phyloP scores from a whole-genome alignment of 2,888 invertebrate genomes.

The Caenorhabditis japonica region DNA sequence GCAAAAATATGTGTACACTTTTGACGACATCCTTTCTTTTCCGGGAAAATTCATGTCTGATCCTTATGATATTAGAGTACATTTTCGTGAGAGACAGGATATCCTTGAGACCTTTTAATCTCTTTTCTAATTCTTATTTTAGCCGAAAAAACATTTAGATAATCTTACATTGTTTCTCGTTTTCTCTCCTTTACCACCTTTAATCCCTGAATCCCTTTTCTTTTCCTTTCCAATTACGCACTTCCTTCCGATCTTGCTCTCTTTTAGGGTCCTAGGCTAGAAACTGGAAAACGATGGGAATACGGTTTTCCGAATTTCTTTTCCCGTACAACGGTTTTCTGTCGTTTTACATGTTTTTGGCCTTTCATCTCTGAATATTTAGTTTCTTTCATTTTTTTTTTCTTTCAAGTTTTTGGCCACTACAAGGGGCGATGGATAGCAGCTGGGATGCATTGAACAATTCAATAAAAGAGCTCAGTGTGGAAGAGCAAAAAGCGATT shows the following conservation, averaged over 20 bases:
- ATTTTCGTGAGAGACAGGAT: too few relatives aligned
- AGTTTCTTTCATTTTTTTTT: background rate
- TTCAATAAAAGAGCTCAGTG: slow-evolving; percentile 39
- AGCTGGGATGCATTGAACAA: slow-evolving; percentile 40
- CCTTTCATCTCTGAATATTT: background rate
- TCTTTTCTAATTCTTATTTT: too few relatives aligned
- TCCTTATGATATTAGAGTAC: slow-evolving; percentile 7
- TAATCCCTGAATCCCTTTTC: background rate
- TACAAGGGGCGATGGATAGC: slow-evolving; percentile 8
- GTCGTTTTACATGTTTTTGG: slow-evolving; percentile 1
- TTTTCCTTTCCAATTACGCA: slow-evolving; percentile 37
- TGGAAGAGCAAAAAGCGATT: slow-evolving; percentile 61
- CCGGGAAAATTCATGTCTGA: slow-evolving; percentile 4
- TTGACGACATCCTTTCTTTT: background rate
- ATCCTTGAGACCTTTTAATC: too few relatives aligned
- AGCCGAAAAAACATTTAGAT: background rate
- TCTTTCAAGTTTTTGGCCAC: background rate
- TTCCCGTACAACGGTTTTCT: too few relatives aligned
- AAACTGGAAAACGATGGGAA: slow-evolving; percentile 5
- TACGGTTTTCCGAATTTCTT: too few relatives aligned
- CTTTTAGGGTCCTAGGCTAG: too few relatives aligned
- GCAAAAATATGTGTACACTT: background rate
- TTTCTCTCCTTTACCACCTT: slow-evolving; percentile 7
- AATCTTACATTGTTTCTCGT: background rate
- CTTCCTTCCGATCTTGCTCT: slow-evolving; percentile 22